Conservation (phyloP, 2,113 vertebrate genomes). For the Aythya baeri region DNA sequence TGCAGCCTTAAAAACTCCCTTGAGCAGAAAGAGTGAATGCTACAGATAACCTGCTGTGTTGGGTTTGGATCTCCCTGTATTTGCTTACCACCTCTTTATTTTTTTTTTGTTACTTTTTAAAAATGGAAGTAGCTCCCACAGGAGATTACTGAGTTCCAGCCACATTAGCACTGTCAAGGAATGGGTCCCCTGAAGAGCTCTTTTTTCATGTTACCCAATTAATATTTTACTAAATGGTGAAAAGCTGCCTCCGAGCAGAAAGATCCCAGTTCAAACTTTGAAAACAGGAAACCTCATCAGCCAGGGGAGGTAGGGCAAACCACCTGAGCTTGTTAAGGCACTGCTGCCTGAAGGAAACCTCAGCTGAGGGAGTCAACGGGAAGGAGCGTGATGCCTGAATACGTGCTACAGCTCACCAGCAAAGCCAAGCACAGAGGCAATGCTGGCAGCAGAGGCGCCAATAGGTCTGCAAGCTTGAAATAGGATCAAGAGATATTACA, state of each 20-base stretch:
- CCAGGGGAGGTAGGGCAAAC: neutral
- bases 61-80: neutral
- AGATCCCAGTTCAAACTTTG: neutral
- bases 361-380: neutral
- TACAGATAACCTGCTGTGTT: neutral
- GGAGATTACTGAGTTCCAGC: neutral
- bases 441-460: neutral
- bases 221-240: neutral
- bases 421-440: neutral
- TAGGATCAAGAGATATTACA: neutral
- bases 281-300: neutral
- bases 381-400: accelerated
- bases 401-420: neutral
- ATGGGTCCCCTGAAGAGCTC: neutral
- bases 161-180: neutral
- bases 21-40: neutral
- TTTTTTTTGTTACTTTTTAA: neutral
- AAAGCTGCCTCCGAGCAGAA: neutral
- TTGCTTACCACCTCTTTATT: neutral
- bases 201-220: neutral
- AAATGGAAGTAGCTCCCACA: neutral
- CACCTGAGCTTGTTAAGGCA: neutral
- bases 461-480: neutral
- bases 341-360: neutral
- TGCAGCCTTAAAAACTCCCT: neutral